Evolutionary conservation across 2,888 invertebrate species (phyloP).

Genomic region (Blastobasis adustella): DNA sequence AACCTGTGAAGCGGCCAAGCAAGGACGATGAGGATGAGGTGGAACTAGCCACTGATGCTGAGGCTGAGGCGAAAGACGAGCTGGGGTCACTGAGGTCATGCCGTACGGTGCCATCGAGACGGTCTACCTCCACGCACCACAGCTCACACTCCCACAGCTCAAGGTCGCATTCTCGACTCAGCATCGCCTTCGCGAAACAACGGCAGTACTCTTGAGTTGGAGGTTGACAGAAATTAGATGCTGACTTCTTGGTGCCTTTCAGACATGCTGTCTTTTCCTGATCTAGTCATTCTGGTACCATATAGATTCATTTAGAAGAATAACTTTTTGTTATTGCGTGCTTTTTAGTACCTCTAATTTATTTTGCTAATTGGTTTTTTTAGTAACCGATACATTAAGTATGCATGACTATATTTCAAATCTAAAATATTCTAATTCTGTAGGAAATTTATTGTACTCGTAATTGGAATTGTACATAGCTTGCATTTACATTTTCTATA

Average conservation of each 20-base stretch:
- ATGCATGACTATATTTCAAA: too few relatives aligned
- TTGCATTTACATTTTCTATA: too few relatives aligned
- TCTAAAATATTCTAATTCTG: too few relatives aligned
- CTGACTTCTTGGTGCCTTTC: not conserved
- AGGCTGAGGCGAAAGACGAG: conserved; percentile 53
- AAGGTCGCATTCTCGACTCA: conserved; percentile 45
- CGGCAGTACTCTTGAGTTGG: conserved; percentile 35
- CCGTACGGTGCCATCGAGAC: conserved; percentile 26
- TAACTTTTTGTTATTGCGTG: too few relatives aligned
- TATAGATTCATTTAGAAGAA: too few relatives aligned
- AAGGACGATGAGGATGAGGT: conserved; percentile 48
- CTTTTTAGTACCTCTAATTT: too few relatives aligned
- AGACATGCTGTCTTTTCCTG: too few relatives aligned
- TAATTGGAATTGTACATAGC: too few relatives aligned
- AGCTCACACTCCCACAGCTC: conserved; percentile 56
- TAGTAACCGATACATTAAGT: too few relatives aligned
- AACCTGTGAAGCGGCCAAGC: conserved; percentile 68
- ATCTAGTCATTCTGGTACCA: too few relatives aligned
- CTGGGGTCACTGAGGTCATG: conserved; percentile 46
- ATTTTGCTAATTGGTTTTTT: too few relatives aligned
- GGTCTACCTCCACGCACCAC: conserved; percentile 42
- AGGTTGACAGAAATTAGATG: not conserved
- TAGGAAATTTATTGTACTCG: too few relatives aligned
- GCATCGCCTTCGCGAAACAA: conserved; percentile 55
- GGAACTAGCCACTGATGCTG: conserved; percentile 42